Percentiles rank a stretch among this genome's conserved stretches.
Evolutionary conservation across 2,113 vertebrate genomes (phyloP).

Genomic region (Calyptomena viridis): DNA sequence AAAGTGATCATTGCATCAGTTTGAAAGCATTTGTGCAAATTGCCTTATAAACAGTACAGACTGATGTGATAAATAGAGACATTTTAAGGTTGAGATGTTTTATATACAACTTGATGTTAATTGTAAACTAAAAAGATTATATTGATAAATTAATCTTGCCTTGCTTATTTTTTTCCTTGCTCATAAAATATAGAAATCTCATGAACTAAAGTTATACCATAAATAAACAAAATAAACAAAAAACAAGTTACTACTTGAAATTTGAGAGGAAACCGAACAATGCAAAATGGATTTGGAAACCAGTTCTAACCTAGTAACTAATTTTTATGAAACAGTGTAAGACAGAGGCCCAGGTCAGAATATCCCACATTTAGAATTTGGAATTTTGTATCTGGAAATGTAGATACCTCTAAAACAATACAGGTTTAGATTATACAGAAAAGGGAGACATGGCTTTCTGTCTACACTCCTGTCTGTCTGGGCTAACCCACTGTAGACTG

Average conservation of each 20-base stretch:
- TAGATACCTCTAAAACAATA: background rate
- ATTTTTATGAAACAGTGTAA: background rate
- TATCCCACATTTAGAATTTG: background rate
- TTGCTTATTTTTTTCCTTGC: background rate
- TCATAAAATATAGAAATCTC: background rate
- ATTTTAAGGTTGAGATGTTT: slow-evolving; percentile 21
- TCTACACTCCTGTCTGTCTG: background rate
- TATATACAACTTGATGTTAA: background rate
- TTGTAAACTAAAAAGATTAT: background rate
- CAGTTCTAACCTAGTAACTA: background rate
- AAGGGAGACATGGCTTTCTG: background rate
- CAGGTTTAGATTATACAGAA: background rate
- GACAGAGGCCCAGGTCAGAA: background rate
- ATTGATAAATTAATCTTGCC: background rate
- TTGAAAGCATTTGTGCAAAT: slow-evolving; percentile 29
- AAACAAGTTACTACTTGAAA: background rate
- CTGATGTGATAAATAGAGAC: slow-evolving; percentile 18
- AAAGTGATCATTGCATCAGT: slow-evolving; percentile 3
- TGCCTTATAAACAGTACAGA: background rate
- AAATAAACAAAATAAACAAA: too few relatives aligned
- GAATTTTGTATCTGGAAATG: background rate
- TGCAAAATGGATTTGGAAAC: background rate
- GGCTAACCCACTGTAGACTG: rapidly evolving
- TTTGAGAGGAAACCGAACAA: background rate
- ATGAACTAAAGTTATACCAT: too few relatives aligned